phyloP scores from a whole-genome alignment of 2,797 vertebrate species.

The Coendou prehensilis region DNA sequence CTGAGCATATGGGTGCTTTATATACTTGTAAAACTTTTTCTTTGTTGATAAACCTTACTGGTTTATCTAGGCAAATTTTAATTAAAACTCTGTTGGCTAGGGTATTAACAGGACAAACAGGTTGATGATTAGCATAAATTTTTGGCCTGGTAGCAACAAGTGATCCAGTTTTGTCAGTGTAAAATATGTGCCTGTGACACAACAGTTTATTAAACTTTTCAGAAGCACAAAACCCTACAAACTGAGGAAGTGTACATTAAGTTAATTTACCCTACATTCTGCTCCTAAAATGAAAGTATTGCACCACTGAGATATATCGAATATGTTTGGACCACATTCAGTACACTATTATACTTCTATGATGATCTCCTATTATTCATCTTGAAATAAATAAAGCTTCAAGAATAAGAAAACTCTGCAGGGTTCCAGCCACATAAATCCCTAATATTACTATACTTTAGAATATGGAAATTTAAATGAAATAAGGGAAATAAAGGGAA shows the following conservation, averaged over 20 bases:
- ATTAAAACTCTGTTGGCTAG: background rate
- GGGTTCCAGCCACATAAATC: background rate
- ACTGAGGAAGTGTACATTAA: background rate
- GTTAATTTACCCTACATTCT: background rate
- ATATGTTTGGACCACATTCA: background rate
- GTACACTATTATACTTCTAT: background rate
- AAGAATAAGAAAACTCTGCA: background rate
- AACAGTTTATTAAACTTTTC: background rate
- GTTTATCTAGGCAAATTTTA: background rate
- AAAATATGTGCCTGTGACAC: background rate
- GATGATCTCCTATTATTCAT: background rate
- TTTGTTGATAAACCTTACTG: background rate
- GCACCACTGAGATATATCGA: background rate
- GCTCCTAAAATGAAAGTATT: background rate
- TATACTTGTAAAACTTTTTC: background rate
- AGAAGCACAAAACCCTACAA: background rate
- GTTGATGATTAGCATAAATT: background rate
- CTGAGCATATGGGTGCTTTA: background rate
- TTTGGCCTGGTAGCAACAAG: background rate
- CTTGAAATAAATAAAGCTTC: background rate
- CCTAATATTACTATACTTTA: background rate
- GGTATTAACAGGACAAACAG: background rate
- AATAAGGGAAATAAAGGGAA: slow-evolving; percentile 36
- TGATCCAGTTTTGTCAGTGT: background rate
- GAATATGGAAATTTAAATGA: slow-evolving; percentile 47